Evolutionary conservation across 1,140 invertebrate species (phyloP).

Genomic region (Lethocerus indicus): DNA sequence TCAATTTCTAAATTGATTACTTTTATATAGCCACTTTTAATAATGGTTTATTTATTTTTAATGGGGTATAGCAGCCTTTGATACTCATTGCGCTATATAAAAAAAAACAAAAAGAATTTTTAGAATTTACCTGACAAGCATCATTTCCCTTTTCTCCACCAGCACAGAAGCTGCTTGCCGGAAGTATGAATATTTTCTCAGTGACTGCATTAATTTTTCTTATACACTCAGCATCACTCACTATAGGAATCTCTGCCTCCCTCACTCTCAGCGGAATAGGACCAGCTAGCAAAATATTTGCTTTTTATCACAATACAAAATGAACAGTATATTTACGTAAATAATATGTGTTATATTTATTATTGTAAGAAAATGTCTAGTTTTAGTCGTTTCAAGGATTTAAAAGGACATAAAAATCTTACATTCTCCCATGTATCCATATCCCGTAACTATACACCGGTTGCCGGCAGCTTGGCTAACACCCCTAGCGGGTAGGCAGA

Average conservation of each 20-base stretch:
- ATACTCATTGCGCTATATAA: no score
- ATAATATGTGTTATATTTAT: no score
- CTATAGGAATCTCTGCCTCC: constrained; percentile 83
- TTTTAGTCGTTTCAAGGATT: not conserved
- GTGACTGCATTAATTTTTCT: constrained; percentile 85
- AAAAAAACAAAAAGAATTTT: constrained; percentile 2
- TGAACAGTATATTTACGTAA: no score
- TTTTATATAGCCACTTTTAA: no score
- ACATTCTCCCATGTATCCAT: constrained; percentile 90
- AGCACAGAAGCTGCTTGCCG: constrained; percentile 82
- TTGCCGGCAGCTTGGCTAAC: constrained; percentile 73
- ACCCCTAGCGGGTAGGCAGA: constrained; percentile 74
- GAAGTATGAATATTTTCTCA: constrained; percentile 83
- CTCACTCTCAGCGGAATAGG: constrained; percentile 76
- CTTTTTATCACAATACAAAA: no score
- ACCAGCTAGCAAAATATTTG: constrained; percentile 42
- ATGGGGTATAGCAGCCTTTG: no score
- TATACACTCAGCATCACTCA: constrained; percentile 80
- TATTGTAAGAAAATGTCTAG: no score
- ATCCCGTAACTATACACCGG: constrained; percentile 80
- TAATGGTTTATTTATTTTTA: no score
- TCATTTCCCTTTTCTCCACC: constrained; percentile 84
- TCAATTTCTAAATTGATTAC: no score
- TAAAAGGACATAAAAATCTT: constrained; percentile 18
- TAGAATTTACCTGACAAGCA: constrained; percentile 74